Base-by-base conservation (phyloP, 2,888 invertebrate species). In the Heterodera filipjevi region DNA sequence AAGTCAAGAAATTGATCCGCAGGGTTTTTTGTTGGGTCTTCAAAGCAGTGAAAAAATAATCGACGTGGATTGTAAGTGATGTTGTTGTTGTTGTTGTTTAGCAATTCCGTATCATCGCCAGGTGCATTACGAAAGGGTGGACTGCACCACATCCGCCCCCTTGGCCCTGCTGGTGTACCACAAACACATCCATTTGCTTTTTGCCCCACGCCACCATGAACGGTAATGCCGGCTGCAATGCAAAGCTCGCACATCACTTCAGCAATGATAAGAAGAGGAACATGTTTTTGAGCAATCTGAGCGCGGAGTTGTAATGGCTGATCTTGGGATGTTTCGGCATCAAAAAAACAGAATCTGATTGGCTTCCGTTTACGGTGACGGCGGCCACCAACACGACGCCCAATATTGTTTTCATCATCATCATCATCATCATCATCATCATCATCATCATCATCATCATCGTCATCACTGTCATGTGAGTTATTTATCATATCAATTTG, bases 1-100 rank as follows among this genome's bases (percentile, higher is more conserved):
- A 64, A 74, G 49, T 74, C 74, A 6, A 74, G 33, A 53, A 74
- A 74, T 6, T 74, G 59, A 14, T 74, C 74, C 3, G 53, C 74
- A 1, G 74, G 72, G 5, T 39, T 39, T 16, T n/a, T 22, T 2
- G 19, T 30, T 27, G 27, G 12, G 35, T 72, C 30, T 39, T 72
- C 72, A 39, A 72, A 72, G 32, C 30, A 27, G 46, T 74, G 74
- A 22, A 68, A 68, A 16, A 33, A 68, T 2, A 68, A 5, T 3
- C 66, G 66, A 2, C 72, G 44, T 3, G 72, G 72, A 39, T 72
- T 72, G 32, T 72, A 72, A 8, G 3, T 2, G n/a, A 35, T 14
- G 16, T 22, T 35, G 10, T 35, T 27, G 8, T 2, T 33, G 19
- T 1, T 16, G 1, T 1, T 16, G n/a, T n/a, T n/a, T n/a, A n/a